Base-by-base conservation (phyloP, 2,888 invertebrate species). In the Crossocerus cetratus region DNA sequence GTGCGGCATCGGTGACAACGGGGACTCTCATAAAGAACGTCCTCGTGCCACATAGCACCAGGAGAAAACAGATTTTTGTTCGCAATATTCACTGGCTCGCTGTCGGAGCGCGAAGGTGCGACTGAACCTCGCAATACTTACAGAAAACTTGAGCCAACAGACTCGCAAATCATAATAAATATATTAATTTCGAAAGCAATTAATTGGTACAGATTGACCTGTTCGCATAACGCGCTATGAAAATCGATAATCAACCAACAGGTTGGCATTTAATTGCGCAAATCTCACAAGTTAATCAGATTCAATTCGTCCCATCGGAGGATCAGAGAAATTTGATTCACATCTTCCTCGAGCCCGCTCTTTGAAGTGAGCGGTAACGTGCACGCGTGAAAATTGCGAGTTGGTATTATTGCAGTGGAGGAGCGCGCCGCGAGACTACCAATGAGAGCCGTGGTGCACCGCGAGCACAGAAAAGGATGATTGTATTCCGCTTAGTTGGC, bases 21-120 rank as follows among this genome's bases (percentile, higher is more conserved):
- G 78, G 62, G 72, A 72, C 73, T 67, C 81, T 77, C 81, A 85
- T 83, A 84, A 85, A 80, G 74, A 78, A 77, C 73, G 86, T 82
- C 86, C 86, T 86, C 84, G 86, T 85, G 82, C 84, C 82, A 86
- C 80, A 85, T 86, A 80, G 72, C 63, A 66, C 69, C 57, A 72
- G 68, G 74, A 71, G 76, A 78, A 81, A 68, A 74, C 71, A 74
- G 65, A 80, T 76, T 83, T 80, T 76, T 69, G 71, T 72, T 63
- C 53, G 59, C 43, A 67, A 70, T 69, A 72, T 66, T 74, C 69
- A 55, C 56, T 32, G 32, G 22, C 55, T 20, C 45, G 22, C 42
- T 62, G 22, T 4, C 5, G 14, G 49, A 2, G n/a, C 49, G 49
- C 49, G 16, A 49, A 49, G 16, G n/a, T 3, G 16, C n/a, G 49